These are phyloP conservation scores for Sebastes iracundus DNA, from an alignment of 2,797 vertebrate species.

Conservation along the genomic window DNA sequence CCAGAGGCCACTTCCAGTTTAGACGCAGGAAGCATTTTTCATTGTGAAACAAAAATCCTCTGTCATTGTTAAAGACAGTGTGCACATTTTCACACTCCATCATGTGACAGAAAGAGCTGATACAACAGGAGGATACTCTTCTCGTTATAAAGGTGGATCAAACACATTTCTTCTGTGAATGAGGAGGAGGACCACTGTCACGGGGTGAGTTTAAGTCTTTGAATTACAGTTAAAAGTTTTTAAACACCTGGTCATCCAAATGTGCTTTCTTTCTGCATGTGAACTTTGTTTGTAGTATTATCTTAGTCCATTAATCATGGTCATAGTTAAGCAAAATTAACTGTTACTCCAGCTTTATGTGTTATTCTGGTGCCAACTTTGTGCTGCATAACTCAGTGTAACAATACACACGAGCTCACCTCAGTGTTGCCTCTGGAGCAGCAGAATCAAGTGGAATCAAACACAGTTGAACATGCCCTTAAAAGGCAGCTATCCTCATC, in stretches of 20 bases:
- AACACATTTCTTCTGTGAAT: neutral
- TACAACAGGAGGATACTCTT: neutral
- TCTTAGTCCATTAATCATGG: neutral
- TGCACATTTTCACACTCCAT: neutral
- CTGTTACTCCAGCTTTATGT: neutral
- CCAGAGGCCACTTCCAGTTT: conserved; percentile 20
- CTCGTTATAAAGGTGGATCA: neutral
- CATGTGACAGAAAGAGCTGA: neutral
- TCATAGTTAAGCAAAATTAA: neutral
- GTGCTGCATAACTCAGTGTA: conserved; percentile 26
- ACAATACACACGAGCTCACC: conserved; percentile 33
- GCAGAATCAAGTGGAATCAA: conserved; percentile 67
- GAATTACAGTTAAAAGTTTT: neutral
- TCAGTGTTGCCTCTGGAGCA: conserved; percentile 49
- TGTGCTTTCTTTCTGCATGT: neutral
- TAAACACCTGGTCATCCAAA: neutral
- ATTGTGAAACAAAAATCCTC: conserved; percentile 48
- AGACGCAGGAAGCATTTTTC: conserved; percentile 43
- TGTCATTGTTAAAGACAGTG: neutral
- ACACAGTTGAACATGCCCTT: conserved; percentile 78
- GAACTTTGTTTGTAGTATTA: neutral
- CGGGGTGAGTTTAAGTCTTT: conserved; percentile 36
- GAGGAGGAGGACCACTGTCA: neutral
- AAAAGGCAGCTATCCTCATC: conserved; percentile 77
- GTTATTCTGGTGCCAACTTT: conserved; percentile 1